Base-by-base conservation (phyloP, 2,113 vertebrate species). In the Pangasianodon gigas region DNA sequence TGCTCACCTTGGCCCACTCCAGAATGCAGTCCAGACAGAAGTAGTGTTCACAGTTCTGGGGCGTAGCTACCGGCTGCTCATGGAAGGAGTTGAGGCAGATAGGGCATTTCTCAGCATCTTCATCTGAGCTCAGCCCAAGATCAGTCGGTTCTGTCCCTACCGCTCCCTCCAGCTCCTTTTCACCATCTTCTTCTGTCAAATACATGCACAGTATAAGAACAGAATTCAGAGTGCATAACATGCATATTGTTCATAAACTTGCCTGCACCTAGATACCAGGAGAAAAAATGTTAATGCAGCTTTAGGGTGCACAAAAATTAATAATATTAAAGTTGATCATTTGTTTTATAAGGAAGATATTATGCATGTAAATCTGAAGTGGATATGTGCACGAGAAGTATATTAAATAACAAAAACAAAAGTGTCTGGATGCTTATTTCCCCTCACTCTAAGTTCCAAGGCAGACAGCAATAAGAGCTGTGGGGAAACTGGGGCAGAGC, bases 21-120 rank as follows among this genome's bases (percentile, higher is more conserved):
- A 97, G 93, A 0, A 99, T 98, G 92, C 98, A 99, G 93, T 99
- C 98, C 44, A 99, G 95, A 92, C 98, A 99, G 95, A 99, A 99
- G 92, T 98, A 98, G 93, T 99, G 98, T 90, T 96, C 94, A 85
- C 98, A 99, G 94, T 75, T 97, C 95, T 99, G 98, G 0, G 98
- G 98, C 0, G 98, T 99, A 29, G 98, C 98, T 91, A 99, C 96
- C 2, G 96, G 97, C 94, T 0, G 92, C 92, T 56, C 46, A 74
- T 52, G 80, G 44, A 87, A 74, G 56, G 60, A 37, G 77, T 82
- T 82, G 75, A 81, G 56, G 11, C 29, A 82, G 56, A 67, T 69
- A 29, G 77, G 58, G 18, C 75, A 79, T 86, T 87, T 88, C 0
- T 54, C 86, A n/a, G 91, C 65, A 84, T 89, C 86, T n/a, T 88